Percentiles rank a stretch among this genome's conserved stretches.
Conservation (phyloP, 1,140 invertebrate genomes). For the Choristoneura fumiferana region DNA sequence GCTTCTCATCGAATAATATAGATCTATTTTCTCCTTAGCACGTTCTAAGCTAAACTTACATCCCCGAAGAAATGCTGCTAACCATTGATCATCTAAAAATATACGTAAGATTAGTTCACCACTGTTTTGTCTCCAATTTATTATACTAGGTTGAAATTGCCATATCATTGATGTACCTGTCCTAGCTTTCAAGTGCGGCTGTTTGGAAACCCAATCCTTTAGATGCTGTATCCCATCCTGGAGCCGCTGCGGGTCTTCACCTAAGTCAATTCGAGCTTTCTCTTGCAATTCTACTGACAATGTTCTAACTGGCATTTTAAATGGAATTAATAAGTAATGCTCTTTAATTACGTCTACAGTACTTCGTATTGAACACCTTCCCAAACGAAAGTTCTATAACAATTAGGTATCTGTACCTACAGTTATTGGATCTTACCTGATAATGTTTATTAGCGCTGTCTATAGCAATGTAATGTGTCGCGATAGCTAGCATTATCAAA, state of each 20-base stretch:
- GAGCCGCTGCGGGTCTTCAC: constrained; percentile 78
- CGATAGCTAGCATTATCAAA: no score
- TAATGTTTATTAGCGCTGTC: no score
- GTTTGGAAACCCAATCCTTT: constrained; percentile 80
- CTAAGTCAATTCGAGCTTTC: constrained; percentile 77
- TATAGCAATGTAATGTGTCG: no score
- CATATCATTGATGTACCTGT: constrained; percentile 41
- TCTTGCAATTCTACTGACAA: constrained; percentile 60
- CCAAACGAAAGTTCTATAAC: no score
- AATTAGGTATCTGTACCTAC: no score
- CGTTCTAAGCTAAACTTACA: constrained; percentile 91
- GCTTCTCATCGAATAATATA: constrained; percentile 79
- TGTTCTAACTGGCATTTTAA: constrained; percentile 51
- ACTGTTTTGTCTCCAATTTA: no score
- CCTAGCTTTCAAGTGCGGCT: constrained; percentile 77
- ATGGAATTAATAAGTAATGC: no score
- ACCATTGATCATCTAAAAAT: constrained; percentile 83
- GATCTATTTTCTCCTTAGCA: constrained; percentile 89
- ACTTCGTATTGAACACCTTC: no score
- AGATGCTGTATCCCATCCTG: constrained; percentile 78
- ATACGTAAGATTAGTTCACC: neutral
- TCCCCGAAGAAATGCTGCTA: constrained; percentile 89
- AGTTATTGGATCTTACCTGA: no score
- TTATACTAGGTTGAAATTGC: no score
- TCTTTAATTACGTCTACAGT: neutral